Base-by-base conservation (phyloP, 2,797 vertebrate species). In the Catamblyrhynchus diadema region DNA sequence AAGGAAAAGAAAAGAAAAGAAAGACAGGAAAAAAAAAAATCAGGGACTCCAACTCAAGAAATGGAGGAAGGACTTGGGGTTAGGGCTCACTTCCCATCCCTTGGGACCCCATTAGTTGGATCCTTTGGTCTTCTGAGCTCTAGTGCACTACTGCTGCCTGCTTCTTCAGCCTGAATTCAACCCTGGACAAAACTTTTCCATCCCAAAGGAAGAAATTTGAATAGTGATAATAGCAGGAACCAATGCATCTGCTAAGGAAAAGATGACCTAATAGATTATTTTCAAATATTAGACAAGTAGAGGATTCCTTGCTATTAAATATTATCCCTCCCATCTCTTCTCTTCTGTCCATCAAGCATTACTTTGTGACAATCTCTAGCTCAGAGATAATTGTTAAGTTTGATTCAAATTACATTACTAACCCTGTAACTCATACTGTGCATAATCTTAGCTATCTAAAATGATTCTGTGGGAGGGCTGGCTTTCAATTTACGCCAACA, bases 251-350 rank as follows among this genome's bases (percentile, higher is more conserved):
- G 48, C 73, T 45, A 47, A 78, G 72, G 45, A 45, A 73, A 88
- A 74, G 53, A 77, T 25, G 33, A 93, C 88, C 83, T 91, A 87
- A 88, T 71, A 70, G 45, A 62, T 82, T 95, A 94, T 94, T 97
- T 96, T 85, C 84, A 93, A 96, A 93, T 94, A 80, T 78, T 69
- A 91, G 78, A 53, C 53, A 86, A 91, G 39, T 11, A 66, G 60
- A 88, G 30, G 56, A 59, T 82, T 93, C 48, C 41, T 88, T 93
- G 51, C 57, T 91, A 14, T 93, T 96, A 96, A 97, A 93, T 94
- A 91, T 81, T 88, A 88, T 51, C 17, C 1, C 50, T 93, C 85
- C 27, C 5, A 60, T 90, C 62, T 73, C 48, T 82, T 86, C 51
- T 81, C 75, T 92, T 79, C 79, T 84, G 93, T 90, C 90, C 70